Base-by-base conservation (phyloP, 2,113 vertebrate species). In the Myocastor coypus region DNA sequence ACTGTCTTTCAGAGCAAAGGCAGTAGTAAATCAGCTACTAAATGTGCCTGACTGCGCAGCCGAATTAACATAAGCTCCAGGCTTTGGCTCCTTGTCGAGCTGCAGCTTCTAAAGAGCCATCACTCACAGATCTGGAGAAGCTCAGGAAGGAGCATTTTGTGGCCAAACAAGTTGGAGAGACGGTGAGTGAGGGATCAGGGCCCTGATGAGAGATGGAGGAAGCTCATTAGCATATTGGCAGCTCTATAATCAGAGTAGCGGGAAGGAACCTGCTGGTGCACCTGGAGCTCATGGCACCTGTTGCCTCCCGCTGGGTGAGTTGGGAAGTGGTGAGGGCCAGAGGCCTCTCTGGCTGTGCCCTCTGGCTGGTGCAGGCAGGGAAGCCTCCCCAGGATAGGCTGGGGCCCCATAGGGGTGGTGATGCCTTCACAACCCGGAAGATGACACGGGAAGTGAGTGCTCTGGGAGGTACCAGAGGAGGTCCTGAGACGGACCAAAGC, bases 1-100 rank as follows among this genome's bases (percentile, higher is more conserved):
- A 82, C 87, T 69, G 8, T 7, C 42, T 42, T 95, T 46, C 75
- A 91, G 92, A 59, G 57, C 61, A 92, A 83, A 91, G 42, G 37
- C 26, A 40, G 55, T 61, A 40, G 55, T 61, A 59, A 55, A 92
- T 86, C 61, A 86, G 9, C 55, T n/a, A 64, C 28, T 69, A 59
- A 37, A 68, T 68, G 64, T 73, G 87, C 37, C 77, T 69, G 63
- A 28, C 26, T 30, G 26, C 4, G 1, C 5, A 57, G 82, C 82
- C 66, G 57, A 77, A 46, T 12, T 24, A 28, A 78, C 5, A 28
- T 0, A n/a, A 32, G 17, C 71, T 69, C 42, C 24, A 2, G 37
- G 52, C 30, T 94, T 40, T 16, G 14, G 24, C 64, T 82, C 11
- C 16, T 46, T 32, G 17, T 12, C 10, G 63, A 92, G 78, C 40